Evolutionary conservation across 2,888 invertebrate genomes (phyloP), one percentile per base, ranked within the genome.

Genomic region (Cephus spinipes): DNA sequence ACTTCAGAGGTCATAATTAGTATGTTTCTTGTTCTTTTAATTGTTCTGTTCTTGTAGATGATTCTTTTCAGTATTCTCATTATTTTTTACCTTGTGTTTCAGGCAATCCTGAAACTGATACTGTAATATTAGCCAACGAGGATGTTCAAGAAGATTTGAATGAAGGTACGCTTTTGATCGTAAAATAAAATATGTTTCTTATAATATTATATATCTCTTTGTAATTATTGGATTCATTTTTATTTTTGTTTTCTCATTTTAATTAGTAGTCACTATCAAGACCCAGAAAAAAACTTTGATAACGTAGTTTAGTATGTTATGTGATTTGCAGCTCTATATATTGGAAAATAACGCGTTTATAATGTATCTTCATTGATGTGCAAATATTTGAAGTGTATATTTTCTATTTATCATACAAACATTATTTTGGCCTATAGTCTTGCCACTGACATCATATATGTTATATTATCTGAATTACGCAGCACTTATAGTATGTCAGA

Each of bases 1-100:
- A 68, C 71, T 12, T 79, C 81, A 73, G 35, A 68, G 71, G 79
- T 79, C 74, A 31, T 78, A 35, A 78, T 82, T 55, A 69, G 73
- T 34, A 68, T 35, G 31, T 78, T 69, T 75, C 40, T 69, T 31
- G 31, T 76, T 76, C 69, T 15, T 73, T 30, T 76, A n/a, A 11
- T 35, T 75, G 4, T 68, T 15, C 31, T 31, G 6, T 69, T 40
- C 36, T 36, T 76, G 40, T 9, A 31, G 31, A 71, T 15, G 2
- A 71, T 12, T 71, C 4, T 31, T 11, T 71, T 33, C 6, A 31
- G 12, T 71, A 15, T 15, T 33, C 6, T 71, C 6, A 71, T 32
- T 23, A 6, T 12, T 71, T 71, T 71, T 4, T 71, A 32, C 15
- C 15, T 71, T 71, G 1, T 33, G 31, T 71, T 71, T 71, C 15